Evolutionary conservation across 2,888 invertebrate species (phyloP), one percentile per base, ranked within the genome.

Genomic region (Phrixothrix hirtus): DNA sequence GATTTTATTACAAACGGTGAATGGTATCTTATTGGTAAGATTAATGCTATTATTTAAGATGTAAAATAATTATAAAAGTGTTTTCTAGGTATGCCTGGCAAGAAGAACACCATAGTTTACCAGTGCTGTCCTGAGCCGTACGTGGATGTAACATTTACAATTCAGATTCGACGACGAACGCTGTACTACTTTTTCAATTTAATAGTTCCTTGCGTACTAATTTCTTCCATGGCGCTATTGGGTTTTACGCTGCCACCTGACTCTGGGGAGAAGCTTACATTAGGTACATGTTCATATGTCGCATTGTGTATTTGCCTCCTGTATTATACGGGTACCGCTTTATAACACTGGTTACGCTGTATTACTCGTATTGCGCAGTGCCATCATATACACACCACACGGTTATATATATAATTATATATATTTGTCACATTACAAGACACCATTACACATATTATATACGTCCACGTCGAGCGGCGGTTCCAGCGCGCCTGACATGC

Each of bases 151-250:
- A 97, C 97, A 27, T 98, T 96, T 79, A 93, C 92, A 64, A 94
- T 99, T 76, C 92, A 92, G 81, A 95, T 99, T 71, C 85, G 97
- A 66, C 84, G 98, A 74, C 84, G 97, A 71, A 97, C 97, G 55
- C 86, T 99, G 66, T 98, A 97, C 84, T 98, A 98, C 81, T 97
- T 97, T 83, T 95, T 99, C 85, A 99, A 99, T 82, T 87, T 99
- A 76, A 98, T 99, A 78, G 95, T 99, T 74, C 99, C 99, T 63
- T 97, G 97, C 78, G 95, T 98, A 73, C 86, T 99, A 75, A 98
- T 99, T 75, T 95, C 98, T 66, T 95, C 97, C 67, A 96, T 98
- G 94, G 96, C 98, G 61, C 86, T 99, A 66, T 84, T 99, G 67
- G 95, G 97, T 67, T 99, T 99, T 82, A 95, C 97, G 62, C 82